phyloP scores from a whole-genome alignment of 2,797 vertebrate species.

The Chelonia mydas region DNA sequence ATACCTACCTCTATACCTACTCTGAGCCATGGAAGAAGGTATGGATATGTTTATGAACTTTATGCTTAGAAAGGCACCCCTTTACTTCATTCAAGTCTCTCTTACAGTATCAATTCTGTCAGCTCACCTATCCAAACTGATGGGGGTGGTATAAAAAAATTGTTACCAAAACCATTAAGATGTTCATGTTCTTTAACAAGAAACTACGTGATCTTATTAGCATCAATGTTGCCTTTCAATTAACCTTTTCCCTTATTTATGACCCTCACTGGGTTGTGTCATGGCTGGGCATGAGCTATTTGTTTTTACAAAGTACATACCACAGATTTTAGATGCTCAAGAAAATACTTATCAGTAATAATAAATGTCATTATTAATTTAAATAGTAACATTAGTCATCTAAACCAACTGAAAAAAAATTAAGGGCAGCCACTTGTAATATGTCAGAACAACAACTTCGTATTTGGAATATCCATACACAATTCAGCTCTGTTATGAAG shows the following conservation, averaged over 20 bases:
- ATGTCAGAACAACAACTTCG: background rate
- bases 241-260: background rate
- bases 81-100: background rate
- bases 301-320: background rate
- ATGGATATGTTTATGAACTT: background rate
- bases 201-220: accelerated
- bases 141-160: background rate
- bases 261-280: background rate
- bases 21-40: background rate
- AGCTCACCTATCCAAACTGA: background rate
- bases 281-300: background rate
- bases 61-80: background rate
- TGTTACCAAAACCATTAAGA: slow-evolving; percentile 14
- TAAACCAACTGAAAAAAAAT: slow-evolving; percentile 30
- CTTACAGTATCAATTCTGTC: slow-evolving; percentile 7
- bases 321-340: background rate
- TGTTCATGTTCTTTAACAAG: background rate
- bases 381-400: background rate
- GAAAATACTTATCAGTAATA: background rate
- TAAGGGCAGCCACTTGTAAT: slow-evolving; percentile 15
- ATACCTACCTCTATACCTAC: background rate
- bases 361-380: background rate
- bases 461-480: slow-evolving; percentile 1
- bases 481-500: slow-evolving; percentile 54
- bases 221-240: background rate